phyloP scores from a whole-genome alignment of 2,797 vertebrate genomes.

The Microctenopoma steveboyesi region DNA sequence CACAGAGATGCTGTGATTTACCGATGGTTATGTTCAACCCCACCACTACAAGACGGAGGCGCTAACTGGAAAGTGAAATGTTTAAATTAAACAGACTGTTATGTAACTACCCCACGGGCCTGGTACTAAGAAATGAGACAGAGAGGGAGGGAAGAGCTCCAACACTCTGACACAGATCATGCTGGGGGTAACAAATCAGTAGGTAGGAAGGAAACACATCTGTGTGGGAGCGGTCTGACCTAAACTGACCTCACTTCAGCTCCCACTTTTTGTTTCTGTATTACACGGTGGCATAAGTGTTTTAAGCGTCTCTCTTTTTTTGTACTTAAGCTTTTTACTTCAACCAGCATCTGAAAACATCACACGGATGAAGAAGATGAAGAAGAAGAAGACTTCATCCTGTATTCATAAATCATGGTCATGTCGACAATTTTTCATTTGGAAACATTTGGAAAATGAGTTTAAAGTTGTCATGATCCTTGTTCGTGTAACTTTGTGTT shows the following conservation, averaged over 20 bases:
- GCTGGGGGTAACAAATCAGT: constrained; percentile 30
- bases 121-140: constrained; percentile 53
- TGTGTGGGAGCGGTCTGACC: constrained; percentile 6
- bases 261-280: neutral
- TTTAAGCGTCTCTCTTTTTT: too few relatives aligned
- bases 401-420: too few relatives aligned
- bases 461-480: too few relatives aligned
- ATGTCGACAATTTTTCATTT: too few relatives aligned
- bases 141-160: constrained; percentile 12
- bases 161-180: constrained; percentile 13
- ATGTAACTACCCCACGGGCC: constrained; percentile 47
- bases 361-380: too few relatives aligned
- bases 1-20: neutral
- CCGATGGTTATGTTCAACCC: constrained; percentile 9
- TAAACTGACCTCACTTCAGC: neutral
- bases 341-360: too few relatives aligned
- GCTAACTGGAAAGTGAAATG: constrained; percentile 46
- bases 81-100: constrained; percentile 62
- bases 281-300: too few relatives aligned
- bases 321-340: too few relatives aligned
- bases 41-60: constrained; percentile 32
- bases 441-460: too few relatives aligned
- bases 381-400: too few relatives aligned
- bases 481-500: too few relatives aligned
- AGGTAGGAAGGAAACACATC: neutral